Conservation (phyloP, 2,888 invertebrate genomes). For the Cremastinae sp. region DNA sequence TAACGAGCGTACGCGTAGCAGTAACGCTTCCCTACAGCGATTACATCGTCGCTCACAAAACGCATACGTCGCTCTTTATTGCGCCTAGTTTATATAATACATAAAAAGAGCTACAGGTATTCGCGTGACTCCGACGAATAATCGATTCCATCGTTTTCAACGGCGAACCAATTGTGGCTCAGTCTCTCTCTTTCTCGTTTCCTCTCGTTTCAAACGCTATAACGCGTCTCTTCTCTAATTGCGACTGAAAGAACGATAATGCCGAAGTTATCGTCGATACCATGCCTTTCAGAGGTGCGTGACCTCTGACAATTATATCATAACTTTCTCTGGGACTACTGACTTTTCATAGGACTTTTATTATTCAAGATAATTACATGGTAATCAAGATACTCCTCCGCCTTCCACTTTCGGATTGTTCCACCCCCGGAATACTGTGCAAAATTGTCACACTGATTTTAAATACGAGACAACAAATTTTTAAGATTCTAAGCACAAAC, state of each 20-base stretch:
- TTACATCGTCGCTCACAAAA: conserved; percentile 29
- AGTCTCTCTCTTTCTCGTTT: conserved; percentile 13
- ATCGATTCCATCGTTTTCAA: conserved; percentile 42
- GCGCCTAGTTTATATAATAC: conserved; percentile 15
- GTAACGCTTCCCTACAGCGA: background rate
- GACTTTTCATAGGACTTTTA: conserved; percentile 20
- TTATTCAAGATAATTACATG: conserved; percentile 11
- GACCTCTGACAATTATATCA: conserved; percentile 28
- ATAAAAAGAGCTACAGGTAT: conserved; percentile 55
- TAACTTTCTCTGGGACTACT: background rate
- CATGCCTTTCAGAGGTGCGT: conserved; percentile 26
- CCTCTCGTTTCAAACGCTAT: background rate
- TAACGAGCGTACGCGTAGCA: background rate
- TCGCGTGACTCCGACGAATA: conserved; percentile 54
- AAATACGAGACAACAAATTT: background rate
- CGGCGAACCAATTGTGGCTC: conserved; percentile 15
- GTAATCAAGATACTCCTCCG: background rate
- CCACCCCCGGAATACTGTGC: too few relatives aligned
- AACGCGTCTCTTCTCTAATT: conserved; percentile 32
- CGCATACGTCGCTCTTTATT: conserved; percentile 17
- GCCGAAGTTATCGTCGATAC: conserved; percentile 24
- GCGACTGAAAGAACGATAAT: conserved; percentile 18
- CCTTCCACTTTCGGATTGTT: background rate
- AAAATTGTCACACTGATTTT: background rate
- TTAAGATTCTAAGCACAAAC: too few relatives aligned